Evolutionary conservation across 1,140 invertebrate genomes (phyloP).

Genomic region (Drosophila tristis): DNA sequence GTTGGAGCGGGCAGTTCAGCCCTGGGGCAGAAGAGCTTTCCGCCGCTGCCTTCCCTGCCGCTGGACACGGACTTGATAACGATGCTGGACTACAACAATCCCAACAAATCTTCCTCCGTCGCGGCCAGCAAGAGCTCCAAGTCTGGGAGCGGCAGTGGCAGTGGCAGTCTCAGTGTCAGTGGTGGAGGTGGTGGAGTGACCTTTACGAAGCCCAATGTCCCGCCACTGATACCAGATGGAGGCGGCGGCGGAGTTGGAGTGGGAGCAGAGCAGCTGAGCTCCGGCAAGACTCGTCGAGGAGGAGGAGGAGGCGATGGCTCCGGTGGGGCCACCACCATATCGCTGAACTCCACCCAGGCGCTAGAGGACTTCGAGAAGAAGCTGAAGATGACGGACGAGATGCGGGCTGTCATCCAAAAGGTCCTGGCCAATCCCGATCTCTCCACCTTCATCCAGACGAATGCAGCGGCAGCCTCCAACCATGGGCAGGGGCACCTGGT

Average conservation of each 20-base stretch:
- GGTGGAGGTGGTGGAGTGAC: slow-evolving; percentile 37
- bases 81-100: slow-evolving; percentile 81
- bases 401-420: slow-evolving; percentile 81
- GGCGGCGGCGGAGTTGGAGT: background rate
- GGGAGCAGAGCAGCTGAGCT: slow-evolving; percentile 27
- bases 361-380: slow-evolving; percentile 82
- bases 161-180: background rate
- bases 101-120: slow-evolving; percentile 44
- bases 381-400: slow-evolving; percentile 82
- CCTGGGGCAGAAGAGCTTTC: slow-evolving; percentile 48
- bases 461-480: slow-evolving; percentile 33
- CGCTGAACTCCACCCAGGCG: slow-evolving; percentile 71
- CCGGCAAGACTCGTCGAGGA: slow-evolving; percentile 7
- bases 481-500: slow-evolving; percentile 37
- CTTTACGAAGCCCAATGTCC: slow-evolving; percentile 76
- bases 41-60: slow-evolving; percentile 70
- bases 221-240: slow-evolving; percentile 65
- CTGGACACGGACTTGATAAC: slow-evolving; percentile 79
- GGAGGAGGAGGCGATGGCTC: background rate
- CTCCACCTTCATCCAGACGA: slow-evolving; percentile 80
- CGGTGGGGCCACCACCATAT: slow-evolving; percentile 60
- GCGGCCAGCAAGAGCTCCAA: slow-evolving; percentile 14
- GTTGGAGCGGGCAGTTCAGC: background rate
- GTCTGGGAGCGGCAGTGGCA: slow-evolving; percentile 13
- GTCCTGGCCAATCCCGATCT: slow-evolving; percentile 81